Percentiles rank a stretch among this genome's conserved stretches.
Conservation (phyloP, 1,140 invertebrate genomes). For the Drosophila melanica region DNA sequence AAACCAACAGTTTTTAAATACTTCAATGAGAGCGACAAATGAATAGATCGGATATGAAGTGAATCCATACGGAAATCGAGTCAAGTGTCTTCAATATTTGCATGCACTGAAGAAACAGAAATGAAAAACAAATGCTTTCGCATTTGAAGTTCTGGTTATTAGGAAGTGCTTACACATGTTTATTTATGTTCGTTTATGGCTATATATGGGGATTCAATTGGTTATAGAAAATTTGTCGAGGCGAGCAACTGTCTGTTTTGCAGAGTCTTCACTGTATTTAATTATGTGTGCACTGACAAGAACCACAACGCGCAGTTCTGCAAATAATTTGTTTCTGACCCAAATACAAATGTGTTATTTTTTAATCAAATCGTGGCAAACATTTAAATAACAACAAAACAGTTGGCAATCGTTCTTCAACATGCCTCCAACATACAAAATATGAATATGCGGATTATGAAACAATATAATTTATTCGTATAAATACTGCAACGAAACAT, state of each 20-base stretch:
- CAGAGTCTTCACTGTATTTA: slow-evolving; percentile 1
- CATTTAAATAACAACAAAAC: slow-evolving; percentile 26
- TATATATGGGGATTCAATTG: too few species aligned
- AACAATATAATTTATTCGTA: slow-evolving; percentile 40
- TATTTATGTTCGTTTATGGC: slow-evolving; percentile 23
- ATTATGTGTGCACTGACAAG: slow-evolving; percentile 18
- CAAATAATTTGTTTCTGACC: slow-evolving; percentile 36
- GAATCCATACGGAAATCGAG: slow-evolving; percentile 35
- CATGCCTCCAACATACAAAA: neutral
- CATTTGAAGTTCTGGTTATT: slow-evolving; percentile 32
- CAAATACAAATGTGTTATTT: slow-evolving; percentile 19
- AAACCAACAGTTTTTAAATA: slow-evolving; percentile 5
- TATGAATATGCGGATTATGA: slow-evolving; percentile 13
- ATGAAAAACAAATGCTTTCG: slow-evolving; percentile 30
- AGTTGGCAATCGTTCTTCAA: slow-evolving; percentile 23
- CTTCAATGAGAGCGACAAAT: slow-evolving; percentile 45
- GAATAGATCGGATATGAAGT: slow-evolving; percentile 42
- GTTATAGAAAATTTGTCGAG: too few species aligned
- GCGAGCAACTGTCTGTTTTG: too few species aligned
- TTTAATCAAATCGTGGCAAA: slow-evolving; percentile 10
- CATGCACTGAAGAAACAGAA: slow-evolving; percentile 7
- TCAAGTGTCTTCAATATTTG: slow-evolving; percentile 37
- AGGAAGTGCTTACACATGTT: slow-evolving; percentile 3
- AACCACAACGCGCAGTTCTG: slow-evolving; percentile 1
- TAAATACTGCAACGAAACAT: slow-evolving; percentile 21